Percentiles rank a stretch among this genome's conserved stretches.
Conservation (phyloP, 2,797 vertebrate genomes). For the Sparidentex hasta region DNA sequence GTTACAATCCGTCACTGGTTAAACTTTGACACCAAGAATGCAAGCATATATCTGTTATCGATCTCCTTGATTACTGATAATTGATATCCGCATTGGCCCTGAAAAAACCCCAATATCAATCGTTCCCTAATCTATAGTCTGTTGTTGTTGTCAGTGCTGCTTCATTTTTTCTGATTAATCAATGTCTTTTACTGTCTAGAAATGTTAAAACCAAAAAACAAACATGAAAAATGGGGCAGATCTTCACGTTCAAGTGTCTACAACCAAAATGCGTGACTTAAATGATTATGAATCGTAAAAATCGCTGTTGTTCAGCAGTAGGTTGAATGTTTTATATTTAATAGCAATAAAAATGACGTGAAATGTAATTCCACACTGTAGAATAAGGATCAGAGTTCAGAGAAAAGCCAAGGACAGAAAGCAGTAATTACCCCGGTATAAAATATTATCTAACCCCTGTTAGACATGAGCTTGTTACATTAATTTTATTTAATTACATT, state of each 20-base stretch:
- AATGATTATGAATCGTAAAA: background rate
- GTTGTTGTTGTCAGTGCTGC: background rate
- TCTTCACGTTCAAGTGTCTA: background rate
- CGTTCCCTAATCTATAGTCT: no score
- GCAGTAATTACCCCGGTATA: background rate
- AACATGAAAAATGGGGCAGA: background rate
- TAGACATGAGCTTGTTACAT: background rate
- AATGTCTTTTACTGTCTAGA: background rate
- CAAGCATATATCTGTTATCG: no score
- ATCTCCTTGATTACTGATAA: no score
- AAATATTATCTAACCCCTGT: background rate
- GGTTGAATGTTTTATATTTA: background rate
- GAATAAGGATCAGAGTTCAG: no score
- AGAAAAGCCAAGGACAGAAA: background rate
- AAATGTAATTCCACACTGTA: no score
- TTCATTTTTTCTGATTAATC: background rate
- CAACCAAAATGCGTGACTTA: background rate
- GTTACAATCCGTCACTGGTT: no score
- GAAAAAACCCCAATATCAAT: no score
- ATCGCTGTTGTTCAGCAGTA: no score
- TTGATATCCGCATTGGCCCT: no score
- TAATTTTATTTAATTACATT: slow-evolving; percentile 9
- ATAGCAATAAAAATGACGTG: no score
- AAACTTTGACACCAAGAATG: no score
- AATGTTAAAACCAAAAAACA: background rate